Percentiles rank a stretch among this genome's conserved stretches.
These are phyloP conservation scores for Drosophila helvetica DNA, from an alignment of 2,888 invertebrate species.

Conservation along the genomic window DNA sequence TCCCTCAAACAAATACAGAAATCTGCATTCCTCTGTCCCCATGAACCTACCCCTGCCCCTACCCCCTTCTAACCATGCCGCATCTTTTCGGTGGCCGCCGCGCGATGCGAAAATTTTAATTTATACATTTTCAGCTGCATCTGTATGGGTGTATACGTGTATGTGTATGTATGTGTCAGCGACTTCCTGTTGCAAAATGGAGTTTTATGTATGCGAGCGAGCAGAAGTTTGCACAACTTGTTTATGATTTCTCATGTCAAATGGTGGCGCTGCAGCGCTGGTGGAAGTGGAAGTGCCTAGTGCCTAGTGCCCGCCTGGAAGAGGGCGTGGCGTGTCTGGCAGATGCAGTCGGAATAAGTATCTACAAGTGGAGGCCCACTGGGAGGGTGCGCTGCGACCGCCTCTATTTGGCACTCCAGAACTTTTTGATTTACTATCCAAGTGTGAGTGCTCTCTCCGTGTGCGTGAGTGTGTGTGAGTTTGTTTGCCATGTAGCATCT, in stretches of 20 bases:
- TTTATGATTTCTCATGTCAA: slow-evolving; percentile 80
- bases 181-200: slow-evolving; percentile 74
- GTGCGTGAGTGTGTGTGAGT: slow-evolving; percentile 15
- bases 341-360: slow-evolving; percentile 58
- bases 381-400: slow-evolving; percentile 42
- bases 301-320: slow-evolving; percentile 10
- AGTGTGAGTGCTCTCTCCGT: slow-evolving; percentile 19
- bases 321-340: slow-evolving; percentile 52
- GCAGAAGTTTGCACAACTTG: slow-evolving; percentile 76
- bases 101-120: slow-evolving; percentile 70
- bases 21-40: slow-evolving; percentile 24
- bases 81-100: slow-evolving; percentile 47
- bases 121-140: slow-evolving; percentile 66
- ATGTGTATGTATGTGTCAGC: slow-evolving; percentile 38
- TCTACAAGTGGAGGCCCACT: slow-evolving; percentile 62
- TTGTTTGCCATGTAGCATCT: slow-evolving; percentile 40
- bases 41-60: slow-evolving; percentile 11
- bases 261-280: slow-evolving; percentile 68
- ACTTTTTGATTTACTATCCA: slow-evolving; percentile 72
- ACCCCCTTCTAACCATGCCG: slow-evolving; percentile 10
- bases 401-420: slow-evolving; percentile 73
- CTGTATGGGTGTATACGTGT: slow-evolving; percentile 40
- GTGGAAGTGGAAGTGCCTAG: slow-evolving; percentile 13
- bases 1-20: slow-evolving; percentile 14
- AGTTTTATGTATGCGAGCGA: slow-evolving; percentile 49